Evolutionary conservation across 1,140 invertebrate species (phyloP).

Genomic region (Ostrea denselamellosa): DNA sequence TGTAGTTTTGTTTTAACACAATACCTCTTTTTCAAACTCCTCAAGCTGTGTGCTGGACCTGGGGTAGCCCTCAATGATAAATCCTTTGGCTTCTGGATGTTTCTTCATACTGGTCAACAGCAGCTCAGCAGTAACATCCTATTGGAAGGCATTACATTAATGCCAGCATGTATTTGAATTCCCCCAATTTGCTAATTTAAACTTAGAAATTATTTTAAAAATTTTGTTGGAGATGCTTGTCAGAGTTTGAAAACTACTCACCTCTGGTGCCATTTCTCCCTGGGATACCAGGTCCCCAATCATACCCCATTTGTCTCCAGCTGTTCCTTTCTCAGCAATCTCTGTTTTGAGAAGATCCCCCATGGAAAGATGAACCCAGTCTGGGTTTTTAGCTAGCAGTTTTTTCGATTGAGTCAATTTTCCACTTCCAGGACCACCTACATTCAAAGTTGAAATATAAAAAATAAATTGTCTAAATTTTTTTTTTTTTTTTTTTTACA

Average conservation of each 20-base stretch:
- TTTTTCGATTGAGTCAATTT: conserved; percentile 69
- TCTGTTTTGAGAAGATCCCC: conserved; percentile 69
- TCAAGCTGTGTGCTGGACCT: conserved; percentile 69
- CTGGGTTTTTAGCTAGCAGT: conserved; percentile 66
- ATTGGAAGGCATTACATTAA: conserved; percentile 42
- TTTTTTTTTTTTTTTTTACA: too few species aligned
- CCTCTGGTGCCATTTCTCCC: conserved; percentile 76
- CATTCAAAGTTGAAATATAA: neutral
- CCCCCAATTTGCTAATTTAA: neutral
- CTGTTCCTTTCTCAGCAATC: conserved; percentile 63
- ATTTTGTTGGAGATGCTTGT: neutral
- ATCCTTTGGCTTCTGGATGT: conserved; percentile 88
- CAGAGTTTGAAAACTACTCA: conserved; percentile 47
- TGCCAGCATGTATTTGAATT: neutral
- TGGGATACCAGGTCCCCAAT: conserved; percentile 69
- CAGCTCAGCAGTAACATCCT: conserved; percentile 92
- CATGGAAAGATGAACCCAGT: conserved; percentile 73
- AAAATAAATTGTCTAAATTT: too few species aligned
- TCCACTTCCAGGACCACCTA: conserved; percentile 76
- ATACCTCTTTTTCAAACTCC: conserved; percentile 70
- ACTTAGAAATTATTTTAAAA: too few species aligned
- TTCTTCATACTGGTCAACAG: conserved; percentile 89
- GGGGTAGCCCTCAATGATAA: conserved; percentile 97
- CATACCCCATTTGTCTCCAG: conserved; percentile 73
- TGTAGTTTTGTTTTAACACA: too few species aligned